Conservation (phyloP, 2,113 vertebrate species). For the Barnardius zonarius region DNA sequence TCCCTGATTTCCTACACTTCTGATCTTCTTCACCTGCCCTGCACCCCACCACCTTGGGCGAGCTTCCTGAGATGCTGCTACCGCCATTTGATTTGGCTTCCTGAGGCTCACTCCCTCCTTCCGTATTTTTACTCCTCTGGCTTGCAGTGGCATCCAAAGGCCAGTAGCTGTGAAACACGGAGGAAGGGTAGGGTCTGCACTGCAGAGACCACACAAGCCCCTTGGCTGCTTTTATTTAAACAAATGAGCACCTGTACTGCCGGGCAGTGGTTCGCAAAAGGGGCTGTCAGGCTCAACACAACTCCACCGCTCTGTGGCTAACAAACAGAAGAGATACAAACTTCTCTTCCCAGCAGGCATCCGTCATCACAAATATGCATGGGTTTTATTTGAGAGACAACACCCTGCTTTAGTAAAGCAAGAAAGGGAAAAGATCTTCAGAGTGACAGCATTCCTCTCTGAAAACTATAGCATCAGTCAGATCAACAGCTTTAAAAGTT, state of each 20-base stretch:
- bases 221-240: slow-evolving; percentile 26
- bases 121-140: slow-evolving; percentile 30
- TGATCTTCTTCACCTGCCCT: slow-evolving; percentile 68
- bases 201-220: neutral
- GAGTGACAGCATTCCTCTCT: neutral
- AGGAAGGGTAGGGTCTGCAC: neutral
- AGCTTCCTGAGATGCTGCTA: slow-evolving; percentile 63
- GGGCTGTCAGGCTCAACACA: neutral
- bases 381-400: neutral
- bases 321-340: neutral
- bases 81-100: slow-evolving; percentile 54
- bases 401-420: neutral
- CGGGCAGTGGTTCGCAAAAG: neutral
- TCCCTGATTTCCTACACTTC: slow-evolving; percentile 64
- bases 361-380: neutral
- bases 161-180: neutral
- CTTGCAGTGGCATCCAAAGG: neutral
- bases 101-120: slow-evolving; percentile 40
- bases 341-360: neutral
- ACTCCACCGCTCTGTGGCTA: neutral
- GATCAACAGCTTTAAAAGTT: neutral
- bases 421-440: neutral
- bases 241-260: neutral
- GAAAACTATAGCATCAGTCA: neutral
- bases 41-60: slow-evolving; percentile 47